Base-by-base conservation (phyloP, 2,113 vertebrate genomes). In the Lontra canadensis region DNA sequence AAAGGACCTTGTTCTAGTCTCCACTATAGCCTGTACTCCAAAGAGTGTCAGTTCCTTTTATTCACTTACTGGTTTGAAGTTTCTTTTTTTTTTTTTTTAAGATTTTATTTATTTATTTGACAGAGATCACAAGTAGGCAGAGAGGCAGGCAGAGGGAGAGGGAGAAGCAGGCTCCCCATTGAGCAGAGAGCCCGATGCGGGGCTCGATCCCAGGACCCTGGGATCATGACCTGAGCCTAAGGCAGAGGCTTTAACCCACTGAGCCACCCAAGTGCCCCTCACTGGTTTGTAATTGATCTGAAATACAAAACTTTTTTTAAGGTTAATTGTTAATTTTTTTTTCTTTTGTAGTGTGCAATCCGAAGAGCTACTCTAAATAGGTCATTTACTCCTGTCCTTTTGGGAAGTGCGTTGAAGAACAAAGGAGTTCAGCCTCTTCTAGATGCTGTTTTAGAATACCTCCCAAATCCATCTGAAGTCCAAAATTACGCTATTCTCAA, bases 351-450 rank as follows among this genome's bases (percentile, higher is more conserved):
- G 99, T 99, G 99, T 87, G 99, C 99, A 0, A 99, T 99, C 97
- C 99, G 99, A 86, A 99, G 99, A 97, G 99, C 99, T 14, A 99
- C 99, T 0, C 96, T 99, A 85, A 99, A 98, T 95, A 99, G 99
- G 39, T 97, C 98, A 74, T 99, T 99, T 97, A 99, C 98, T 12
- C 99, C 99, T 0, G 99, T 99, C 11, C 97, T 99, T 49, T 98
- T 99, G 96, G 99, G 99, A 93, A 99, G 99, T 18, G 99, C 99
- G 15, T 76, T 99, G 95, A 99, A 99, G 98, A 99, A 99, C 98
- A 99, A 99, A 98, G 99, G 99, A 3, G 99, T 99, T 3, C 99
- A 99, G 96, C 99, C 99, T 0, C 98, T 99, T 12, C 96, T 99
- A 97, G 98, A 99, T 29, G 99, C 99, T 0, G 98, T 99, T 57